These are phyloP conservation scores for Eucidaris tribuloides DNA, from an alignment of 35 echinoderm and acorn worm genomes.

Conservation along the genomic window DNA sequence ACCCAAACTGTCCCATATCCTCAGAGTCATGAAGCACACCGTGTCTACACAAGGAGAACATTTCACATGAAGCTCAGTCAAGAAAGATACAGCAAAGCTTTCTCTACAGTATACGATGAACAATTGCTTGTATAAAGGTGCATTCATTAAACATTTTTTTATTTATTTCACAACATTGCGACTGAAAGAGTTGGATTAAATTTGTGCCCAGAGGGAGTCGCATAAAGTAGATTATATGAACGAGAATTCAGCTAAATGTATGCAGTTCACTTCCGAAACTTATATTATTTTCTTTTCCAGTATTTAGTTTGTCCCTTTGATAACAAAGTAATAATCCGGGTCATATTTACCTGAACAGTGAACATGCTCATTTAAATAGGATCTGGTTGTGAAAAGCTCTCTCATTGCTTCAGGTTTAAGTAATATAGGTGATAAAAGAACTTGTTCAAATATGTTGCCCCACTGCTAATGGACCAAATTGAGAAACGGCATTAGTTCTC, in stretches of 20 bases:
- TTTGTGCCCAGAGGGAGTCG: no score
- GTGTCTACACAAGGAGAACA: constrained; percentile 33
- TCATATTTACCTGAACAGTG: neutral
- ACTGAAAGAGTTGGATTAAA: no score
- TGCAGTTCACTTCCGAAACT: no score
- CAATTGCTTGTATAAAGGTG: neutral
- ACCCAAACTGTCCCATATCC: constrained; percentile 55
- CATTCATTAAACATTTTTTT: neutral
- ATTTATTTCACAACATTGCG: no score
- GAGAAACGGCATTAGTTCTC: neutral
- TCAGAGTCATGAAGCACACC: constrained; percentile 67
- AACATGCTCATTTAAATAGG: neutral
- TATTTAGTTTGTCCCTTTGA: no score
- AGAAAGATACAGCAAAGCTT: neutral
- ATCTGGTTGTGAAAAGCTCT: neutral
- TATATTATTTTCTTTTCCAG: no score
- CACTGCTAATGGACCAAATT: neutral
- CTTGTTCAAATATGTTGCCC: neutral
- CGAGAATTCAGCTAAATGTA: no score
- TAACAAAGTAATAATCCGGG: no score
- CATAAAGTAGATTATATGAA: no score
- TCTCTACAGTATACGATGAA: neutral
- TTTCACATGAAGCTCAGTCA: neutral
- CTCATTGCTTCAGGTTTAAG: neutral
- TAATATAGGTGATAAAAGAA: neutral